Base-by-base conservation (phyloP, 2,888 invertebrate species). In the Andrena hattorfiana region DNA sequence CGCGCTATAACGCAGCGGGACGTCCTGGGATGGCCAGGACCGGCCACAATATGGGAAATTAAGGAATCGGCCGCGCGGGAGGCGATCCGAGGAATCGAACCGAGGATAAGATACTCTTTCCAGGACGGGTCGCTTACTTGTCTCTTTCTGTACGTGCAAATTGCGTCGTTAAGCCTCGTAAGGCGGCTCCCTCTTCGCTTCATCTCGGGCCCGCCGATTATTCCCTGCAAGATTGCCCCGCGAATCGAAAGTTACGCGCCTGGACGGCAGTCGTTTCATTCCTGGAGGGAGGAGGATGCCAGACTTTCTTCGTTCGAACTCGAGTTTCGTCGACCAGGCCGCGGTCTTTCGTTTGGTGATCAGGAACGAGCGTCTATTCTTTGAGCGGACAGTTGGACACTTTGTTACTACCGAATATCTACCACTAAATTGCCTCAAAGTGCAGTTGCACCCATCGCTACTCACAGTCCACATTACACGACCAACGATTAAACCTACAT, bases 1-100 rank as follows among this genome's bases (percentile, higher is more conserved):
- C 92, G 88, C 90, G 93, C 91, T 92, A 93, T 93, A 93, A 93
- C 93, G 89, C 93, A 91, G 92, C 92, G 77, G 93, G 94, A 90
- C 87, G 90, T 81, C 90, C 82, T 79, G 62, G 81, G 86, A 87
- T 85, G 84, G 83, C 85, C 82, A 67, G 73, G 74, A 85, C 87
- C 84, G 88, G 80, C 90, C 88, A 89, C 91, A 90, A 92, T 91
- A 89, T 91, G 84, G 90, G 89, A 91, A 92, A 92, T 92, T 91
- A 92, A 92, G 92, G 90, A 92, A 91, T 92, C 85, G 90, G 30
- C 68, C 81, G 60, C 64, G 71, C 81, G 68, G 69, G 63, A 67
- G 77, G 63, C 73, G 71, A 54, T 54, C 84, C 73, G 56, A 56
- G 63, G 62, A 68, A 63, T 71, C 77, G 51, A 30, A 54, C 16